Evolutionary conservation across 2,113 vertebrate species (phyloP), one percentile per base, ranked within the genome.

Genomic region (Willisornis vidua): DNA sequence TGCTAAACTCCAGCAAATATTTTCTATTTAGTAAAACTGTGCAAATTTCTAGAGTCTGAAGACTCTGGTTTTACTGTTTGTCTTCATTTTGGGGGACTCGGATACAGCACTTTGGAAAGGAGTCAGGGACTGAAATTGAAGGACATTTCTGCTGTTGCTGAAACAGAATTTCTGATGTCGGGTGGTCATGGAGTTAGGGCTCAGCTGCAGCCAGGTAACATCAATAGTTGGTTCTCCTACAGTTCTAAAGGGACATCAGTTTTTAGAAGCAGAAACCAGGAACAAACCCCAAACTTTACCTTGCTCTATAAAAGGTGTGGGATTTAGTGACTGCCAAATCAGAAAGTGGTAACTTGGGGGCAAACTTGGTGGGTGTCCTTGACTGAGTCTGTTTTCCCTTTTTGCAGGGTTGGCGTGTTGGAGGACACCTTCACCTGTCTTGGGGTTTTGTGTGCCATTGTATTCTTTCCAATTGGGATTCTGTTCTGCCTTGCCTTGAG

Each of bases 391-490:
- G 48, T 95, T 70, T 63, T 92, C 85, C 46, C 10, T 90, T 96
- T 66, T 79, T 65, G 5, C 98, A 99, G 99, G 97, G 99, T 99
- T 48, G 99, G 99, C 12, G 99, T 99, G 72, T 97, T 99, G 98
- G 99, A 99, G 97, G 99, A 99, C 67, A 99, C 99, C 91, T 99
- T 99, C 98, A 99, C 99, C 93, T 99, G 99, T 89, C 97, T 99
- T 68, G 99, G 99, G 65, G 98, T 99, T 97, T 83, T 99, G 87
- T 98, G 99, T 95, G 99, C 99, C 98, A 99, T 99, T 96, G 97
- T 99, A 87, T 98, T 99, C 97, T 99, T 99, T 94, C 99, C 99
- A 14, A 98, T 99, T 87, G 99, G 99, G 59, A 98, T 99, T 95
- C 98, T 99, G 89, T 99, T 99, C 98, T 99, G 99, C 96, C 98